Percentiles rank a stretch among this genome's conserved stretches.
These are phyloP conservation scores for Blennius ocellaris DNA, from an alignment of 2,113 vertebrate genomes.

Conservation along the genomic window DNA sequence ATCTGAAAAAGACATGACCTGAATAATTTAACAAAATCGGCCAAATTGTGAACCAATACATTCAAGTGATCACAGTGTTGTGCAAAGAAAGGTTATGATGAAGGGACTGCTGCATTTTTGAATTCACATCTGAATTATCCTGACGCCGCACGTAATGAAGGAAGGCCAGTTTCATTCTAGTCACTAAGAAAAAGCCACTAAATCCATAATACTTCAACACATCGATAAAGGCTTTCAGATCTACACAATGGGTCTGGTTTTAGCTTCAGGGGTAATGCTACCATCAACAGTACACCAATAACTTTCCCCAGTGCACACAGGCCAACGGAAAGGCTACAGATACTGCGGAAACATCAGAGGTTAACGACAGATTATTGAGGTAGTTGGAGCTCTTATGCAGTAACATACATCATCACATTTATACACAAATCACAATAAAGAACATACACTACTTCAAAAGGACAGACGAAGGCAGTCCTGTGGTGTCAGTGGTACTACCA, in stretches of 20 bases:
- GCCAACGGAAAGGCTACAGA: conserved; percentile 41
- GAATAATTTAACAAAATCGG: neutral
- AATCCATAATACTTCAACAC: neutral
- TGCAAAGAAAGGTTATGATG: too few relatives aligned
- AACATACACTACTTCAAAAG: too few relatives aligned
- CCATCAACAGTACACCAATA: conserved; percentile 84
- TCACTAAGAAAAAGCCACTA: neutral
- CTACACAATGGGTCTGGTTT: conserved; percentile 44
- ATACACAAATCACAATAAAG: neutral
- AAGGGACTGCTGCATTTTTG: too few relatives aligned
- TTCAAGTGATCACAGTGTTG: too few relatives aligned
- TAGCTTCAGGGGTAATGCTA: conserved; percentile 52
- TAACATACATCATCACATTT: neutral
- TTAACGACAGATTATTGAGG: conserved; percentile 4
- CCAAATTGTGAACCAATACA: neutral
- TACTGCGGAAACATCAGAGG: conserved; percentile 24
- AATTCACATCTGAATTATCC: neutral
- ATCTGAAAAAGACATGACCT: neutral
- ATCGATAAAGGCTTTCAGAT: conserved; percentile 19
- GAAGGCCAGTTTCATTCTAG: neutral
- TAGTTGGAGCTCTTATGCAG: neutral
- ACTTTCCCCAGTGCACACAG: conserved; percentile 78
- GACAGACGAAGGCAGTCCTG: too few relatives aligned
- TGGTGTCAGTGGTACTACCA: too few relatives aligned
- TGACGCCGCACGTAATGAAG: neutral